Percentiles rank a stretch among this genome's conserved stretches.
phyloP scores from a whole-genome alignment of 1,140 invertebrate genomes.

The Anadara kagoshimensis region DNA sequence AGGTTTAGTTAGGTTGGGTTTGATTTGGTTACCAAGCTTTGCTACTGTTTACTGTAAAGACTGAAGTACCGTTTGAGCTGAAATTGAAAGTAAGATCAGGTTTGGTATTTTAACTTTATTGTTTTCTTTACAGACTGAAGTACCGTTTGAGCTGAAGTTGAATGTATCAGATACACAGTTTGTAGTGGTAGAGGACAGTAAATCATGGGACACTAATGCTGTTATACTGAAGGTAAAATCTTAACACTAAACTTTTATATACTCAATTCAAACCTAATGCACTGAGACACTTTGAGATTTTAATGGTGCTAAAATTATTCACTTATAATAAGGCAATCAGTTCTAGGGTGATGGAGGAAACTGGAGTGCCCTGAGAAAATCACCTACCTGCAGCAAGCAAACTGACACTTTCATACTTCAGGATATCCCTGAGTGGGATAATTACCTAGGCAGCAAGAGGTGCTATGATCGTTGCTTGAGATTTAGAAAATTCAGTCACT shows the following conservation, averaged over 20 bases:
- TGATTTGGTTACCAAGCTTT: too few relatives aligned
- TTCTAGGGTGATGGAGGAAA: neutral
- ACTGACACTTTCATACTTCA: neutral
- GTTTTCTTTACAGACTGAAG: slow-evolving; percentile 53
- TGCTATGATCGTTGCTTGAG: too few relatives aligned
- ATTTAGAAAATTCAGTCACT: too few relatives aligned
- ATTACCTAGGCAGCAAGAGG: too few relatives aligned
- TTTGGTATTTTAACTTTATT: too few relatives aligned
- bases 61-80: slow-evolving; percentile 82
- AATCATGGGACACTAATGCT: slow-evolving; percentile 89
- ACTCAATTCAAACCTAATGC: too few relatives aligned
- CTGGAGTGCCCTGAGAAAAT: neutral
- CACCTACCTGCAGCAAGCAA: neutral
- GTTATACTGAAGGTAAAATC: slow-evolving; percentile 88
- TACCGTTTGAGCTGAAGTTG: slow-evolving; percentile 89
- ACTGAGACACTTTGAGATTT: neutral
- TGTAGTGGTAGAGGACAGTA: slow-evolving; percentile 93
- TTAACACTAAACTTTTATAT: neutral
- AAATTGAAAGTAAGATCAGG: slow-evolving; percentile 96
- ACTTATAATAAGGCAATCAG: neutral
- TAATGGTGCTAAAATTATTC: neutral
- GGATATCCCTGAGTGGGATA: neutral
- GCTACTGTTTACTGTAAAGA: slow-evolving; percentile 44
- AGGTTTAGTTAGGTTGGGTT: too few relatives aligned
- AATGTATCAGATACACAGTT: slow-evolving; percentile 97